These are phyloP conservation scores for Lasioglossum albipes DNA, from an alignment of 1,140 invertebrate species.

Conservation along the genomic window DNA sequence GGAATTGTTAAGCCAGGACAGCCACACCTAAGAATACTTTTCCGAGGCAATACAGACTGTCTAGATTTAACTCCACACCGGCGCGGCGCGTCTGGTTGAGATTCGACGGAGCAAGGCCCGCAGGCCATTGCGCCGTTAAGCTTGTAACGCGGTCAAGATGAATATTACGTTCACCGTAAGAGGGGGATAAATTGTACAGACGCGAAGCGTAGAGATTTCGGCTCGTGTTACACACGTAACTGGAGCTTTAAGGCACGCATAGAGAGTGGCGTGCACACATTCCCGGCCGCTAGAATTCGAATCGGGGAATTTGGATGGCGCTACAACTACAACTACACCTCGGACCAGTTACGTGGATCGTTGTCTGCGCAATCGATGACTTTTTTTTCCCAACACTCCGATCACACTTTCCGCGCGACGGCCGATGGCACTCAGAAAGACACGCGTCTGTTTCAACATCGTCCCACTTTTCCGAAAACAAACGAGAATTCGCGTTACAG, in stretches of 20 bases:
- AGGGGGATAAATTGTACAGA: constrained; percentile 44
- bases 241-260: constrained; percentile 25
- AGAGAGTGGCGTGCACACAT: neutral
- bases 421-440: neutral
- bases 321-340: neutral
- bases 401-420: neutral
- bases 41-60: neutral
- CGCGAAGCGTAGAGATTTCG: constrained; percentile 31
- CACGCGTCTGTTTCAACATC: neutral
- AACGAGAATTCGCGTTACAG: neutral
- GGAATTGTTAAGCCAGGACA: neutral
- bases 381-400: neutral
- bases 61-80: constrained; percentile 14
- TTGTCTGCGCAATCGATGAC: no score
- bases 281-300: neutral
- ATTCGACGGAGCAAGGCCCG: neutral
- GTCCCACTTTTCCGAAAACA: neutral
- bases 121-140: constrained; percentile 3
- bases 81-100: neutral
- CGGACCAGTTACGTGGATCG: constrained; percentile 7
- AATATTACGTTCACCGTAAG: constrained; percentile 48
- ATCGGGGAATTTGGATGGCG: neutral
- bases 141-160: constrained; percentile 54
- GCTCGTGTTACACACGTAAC: constrained; percentile 51
- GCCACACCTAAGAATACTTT: neutral